These are phyloP conservation scores for Coccyzus lansbergi DNA, from an alignment of 2,797 vertebrate species.

Conservation along the genomic window DNA sequence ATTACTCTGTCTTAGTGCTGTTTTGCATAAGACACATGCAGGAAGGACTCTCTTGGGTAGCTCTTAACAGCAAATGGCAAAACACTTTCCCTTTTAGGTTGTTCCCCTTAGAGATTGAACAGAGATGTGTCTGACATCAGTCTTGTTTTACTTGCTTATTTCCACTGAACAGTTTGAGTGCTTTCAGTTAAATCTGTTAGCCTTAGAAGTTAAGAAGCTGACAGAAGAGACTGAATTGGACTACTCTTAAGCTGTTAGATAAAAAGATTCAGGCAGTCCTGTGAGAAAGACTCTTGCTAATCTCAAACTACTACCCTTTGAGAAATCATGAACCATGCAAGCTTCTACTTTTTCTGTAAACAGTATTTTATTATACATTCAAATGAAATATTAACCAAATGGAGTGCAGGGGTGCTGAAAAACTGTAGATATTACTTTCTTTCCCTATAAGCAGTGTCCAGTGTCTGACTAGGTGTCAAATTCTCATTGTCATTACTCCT, in stretches of 20 bases:
- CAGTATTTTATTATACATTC: background rate
- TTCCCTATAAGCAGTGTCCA: background rate
- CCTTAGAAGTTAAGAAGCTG: background rate
- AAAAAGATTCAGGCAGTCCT: background rate
- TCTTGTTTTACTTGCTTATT: background rate
- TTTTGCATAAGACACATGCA: background rate
- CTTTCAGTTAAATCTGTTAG: background rate
- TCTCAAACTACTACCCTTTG: background rate
- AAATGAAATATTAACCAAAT: background rate
- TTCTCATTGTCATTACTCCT: background rate
- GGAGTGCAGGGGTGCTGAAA: background rate
- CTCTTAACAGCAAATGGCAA: background rate
- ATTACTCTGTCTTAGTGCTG: background rate
- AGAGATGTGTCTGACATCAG: background rate
- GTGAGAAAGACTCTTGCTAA: background rate
- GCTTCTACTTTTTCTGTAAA: background rate
- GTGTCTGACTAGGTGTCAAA: background rate
- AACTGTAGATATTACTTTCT: background rate
- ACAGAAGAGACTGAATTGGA: background rate
- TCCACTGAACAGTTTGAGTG: background rate
- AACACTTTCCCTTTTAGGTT: background rate
- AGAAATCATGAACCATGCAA: background rate
- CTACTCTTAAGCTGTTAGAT: background rate
- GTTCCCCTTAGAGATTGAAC: background rate
- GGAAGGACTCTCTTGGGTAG: background rate